Evolutionary conservation across 2,888 invertebrate genomes (phyloP).

Genomic region (Coenonympha arcania): DNA sequence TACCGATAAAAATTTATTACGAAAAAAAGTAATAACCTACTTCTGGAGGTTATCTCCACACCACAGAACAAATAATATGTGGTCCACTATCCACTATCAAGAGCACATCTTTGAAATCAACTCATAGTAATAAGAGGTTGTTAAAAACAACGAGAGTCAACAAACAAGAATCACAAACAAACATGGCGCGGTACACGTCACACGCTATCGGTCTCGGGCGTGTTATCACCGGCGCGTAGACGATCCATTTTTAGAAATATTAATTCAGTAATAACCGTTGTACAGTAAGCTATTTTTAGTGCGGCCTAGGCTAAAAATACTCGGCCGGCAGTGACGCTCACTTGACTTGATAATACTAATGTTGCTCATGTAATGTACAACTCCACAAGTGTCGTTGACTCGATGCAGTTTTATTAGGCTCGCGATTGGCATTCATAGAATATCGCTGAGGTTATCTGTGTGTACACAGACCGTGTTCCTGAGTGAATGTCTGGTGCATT

Average conservation of each 20-base stretch:
- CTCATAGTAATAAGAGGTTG: no score
- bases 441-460: slow-evolving; percentile 33
- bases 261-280: slow-evolving; percentile 72
- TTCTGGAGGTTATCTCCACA: no score
- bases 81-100: no score
- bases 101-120: no score
- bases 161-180: slow-evolving; percentile 48
- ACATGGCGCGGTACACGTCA: slow-evolving; percentile 55
- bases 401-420: slow-evolving; percentile 57
- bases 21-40: no score
- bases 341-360: slow-evolving; percentile 70
- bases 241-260: slow-evolving; percentile 75
- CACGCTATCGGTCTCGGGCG: slow-evolving; percentile 56
- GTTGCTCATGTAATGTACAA: slow-evolving; percentile 57
- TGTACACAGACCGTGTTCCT: slow-evolving; percentile 26
- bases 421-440: slow-evolving; percentile 36
- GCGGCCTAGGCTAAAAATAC: slow-evolving; percentile 72
- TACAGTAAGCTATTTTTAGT: slow-evolving; percentile 67
- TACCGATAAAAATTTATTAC: no score
- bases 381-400: slow-evolving; percentile 70
- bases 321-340: slow-evolving; percentile 57
- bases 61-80: no score
- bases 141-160: slow-evolving; percentile 36
- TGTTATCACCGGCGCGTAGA: slow-evolving; percentile 66
- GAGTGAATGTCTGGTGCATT: neutral